Conservation (phyloP, 2,113 vertebrate genomes). For the Mugil cephalus region DNA sequence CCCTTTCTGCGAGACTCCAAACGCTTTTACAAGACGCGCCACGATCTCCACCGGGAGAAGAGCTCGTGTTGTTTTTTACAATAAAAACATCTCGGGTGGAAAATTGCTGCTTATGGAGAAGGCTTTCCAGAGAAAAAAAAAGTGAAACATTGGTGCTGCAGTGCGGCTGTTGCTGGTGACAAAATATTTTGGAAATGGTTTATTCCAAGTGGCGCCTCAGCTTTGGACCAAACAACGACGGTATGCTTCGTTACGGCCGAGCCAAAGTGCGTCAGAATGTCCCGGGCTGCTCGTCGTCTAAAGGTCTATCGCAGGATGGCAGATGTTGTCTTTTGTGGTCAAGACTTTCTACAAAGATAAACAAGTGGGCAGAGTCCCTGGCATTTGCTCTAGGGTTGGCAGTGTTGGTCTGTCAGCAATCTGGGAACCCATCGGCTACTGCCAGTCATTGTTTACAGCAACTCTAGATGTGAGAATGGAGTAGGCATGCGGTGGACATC, state of each 20-base stretch:
- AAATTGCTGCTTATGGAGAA: constrained; percentile 40
- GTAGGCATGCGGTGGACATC: no score
- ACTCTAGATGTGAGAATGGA: no score
- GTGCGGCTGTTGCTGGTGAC: not conserved
- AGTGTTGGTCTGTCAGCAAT: no score
- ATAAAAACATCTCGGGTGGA: constrained; percentile 33
- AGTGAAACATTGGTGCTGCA: not conserved
- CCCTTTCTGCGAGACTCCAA: constrained; percentile 20
- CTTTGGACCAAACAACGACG: not conserved
- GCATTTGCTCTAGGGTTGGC: no score
- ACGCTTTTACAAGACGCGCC: constrained; percentile 40
- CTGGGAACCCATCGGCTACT: no score
- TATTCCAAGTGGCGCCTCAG: not conserved
- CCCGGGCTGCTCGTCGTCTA: no score
- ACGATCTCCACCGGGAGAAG: not conserved
- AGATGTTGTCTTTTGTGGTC: no score
- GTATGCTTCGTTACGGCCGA: not conserved
- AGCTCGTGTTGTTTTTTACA: constrained; percentile 33
- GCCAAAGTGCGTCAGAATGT: not conserved
- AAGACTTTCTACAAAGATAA: no score
- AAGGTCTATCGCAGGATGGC: not conserved
- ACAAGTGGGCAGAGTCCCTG: no score
- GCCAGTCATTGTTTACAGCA: no score
- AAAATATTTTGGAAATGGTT: not conserved
- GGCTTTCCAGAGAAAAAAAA: constrained; percentile 8